Conservation (phyloP, 2,113 vertebrate genomes). For the Tachycineta bicolor region DNA sequence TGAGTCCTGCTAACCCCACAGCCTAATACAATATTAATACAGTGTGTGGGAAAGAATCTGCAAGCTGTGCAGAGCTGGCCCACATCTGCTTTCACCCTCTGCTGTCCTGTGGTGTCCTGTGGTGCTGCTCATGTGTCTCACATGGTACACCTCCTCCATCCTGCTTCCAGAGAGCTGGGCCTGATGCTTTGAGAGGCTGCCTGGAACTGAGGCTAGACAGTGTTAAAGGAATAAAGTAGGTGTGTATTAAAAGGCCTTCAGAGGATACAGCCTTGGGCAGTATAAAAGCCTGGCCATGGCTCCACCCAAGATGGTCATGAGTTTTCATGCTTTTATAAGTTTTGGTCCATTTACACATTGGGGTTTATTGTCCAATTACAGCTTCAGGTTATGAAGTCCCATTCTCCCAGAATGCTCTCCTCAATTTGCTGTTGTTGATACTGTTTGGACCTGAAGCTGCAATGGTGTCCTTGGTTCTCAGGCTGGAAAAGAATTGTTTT, state of each 20-base stretch:
- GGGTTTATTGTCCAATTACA: background rate
- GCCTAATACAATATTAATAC: background rate
- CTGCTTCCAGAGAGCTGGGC: background rate
- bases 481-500: background rate
- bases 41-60: background rate
- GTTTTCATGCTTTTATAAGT: background rate
- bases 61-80: background rate
- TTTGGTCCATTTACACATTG: background rate
- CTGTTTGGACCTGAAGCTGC: background rate
- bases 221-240: background rate
- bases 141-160: fast-evolving
- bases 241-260: background rate
- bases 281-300: background rate
- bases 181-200: background rate
- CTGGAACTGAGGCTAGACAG: background rate
- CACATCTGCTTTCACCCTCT: background rate
- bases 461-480: background rate
- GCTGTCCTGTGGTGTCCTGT: background rate
- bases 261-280: background rate
- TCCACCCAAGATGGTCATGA: background rate
- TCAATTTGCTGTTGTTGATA: background rate
- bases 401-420: background rate
- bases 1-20: background rate
- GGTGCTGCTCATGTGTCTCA: background rate
- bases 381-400: background rate